Conservation (phyloP, 2,113 vertebrate species). For the Hoplias malabaricus region DNA sequence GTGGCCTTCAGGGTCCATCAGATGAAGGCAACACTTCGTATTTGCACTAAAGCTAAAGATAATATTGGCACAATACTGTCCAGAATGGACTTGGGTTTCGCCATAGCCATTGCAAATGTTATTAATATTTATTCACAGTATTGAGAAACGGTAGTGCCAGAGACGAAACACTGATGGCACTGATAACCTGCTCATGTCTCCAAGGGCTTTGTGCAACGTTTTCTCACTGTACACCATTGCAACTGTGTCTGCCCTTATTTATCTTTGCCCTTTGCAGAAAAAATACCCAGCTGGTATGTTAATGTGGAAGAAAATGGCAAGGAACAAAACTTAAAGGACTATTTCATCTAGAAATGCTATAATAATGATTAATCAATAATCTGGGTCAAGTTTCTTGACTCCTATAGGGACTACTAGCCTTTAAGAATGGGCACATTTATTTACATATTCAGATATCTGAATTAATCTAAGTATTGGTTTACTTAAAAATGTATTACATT, state of each 20-base stretch:
- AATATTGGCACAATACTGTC: slow-evolving; percentile 39
- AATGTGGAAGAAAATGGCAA: not conserved
- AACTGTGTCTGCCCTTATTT: slow-evolving; percentile 26
- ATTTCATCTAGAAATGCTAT: slow-evolving; percentile 5
- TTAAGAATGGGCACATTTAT: not conserved
- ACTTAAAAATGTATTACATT: too few species aligned
- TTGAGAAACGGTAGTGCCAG: slow-evolving; percentile 19
- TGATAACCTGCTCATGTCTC: not conserved
- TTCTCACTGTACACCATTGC: slow-evolving; percentile 4
- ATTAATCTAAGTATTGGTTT: too few species aligned
- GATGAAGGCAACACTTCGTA: slow-evolving; percentile 15
- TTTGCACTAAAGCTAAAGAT: slow-evolving; percentile 38
- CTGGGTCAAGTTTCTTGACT: not conserved
- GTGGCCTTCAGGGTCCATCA: slow-evolving; percentile 40
- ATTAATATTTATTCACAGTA: slow-evolving; percentile 15
- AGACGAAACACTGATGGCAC: slow-evolving; percentile 21
- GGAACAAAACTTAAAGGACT: not conserved
- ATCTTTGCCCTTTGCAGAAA: not conserved
- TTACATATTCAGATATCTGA: too few species aligned
- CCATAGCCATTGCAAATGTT: not conserved
- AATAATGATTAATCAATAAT: not conserved
- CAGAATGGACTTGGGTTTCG: not conserved
- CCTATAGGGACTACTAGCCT: not conserved
- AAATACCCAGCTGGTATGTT: slow-evolving; percentile 9
- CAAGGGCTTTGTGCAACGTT: slow-evolving; percentile 18